These are phyloP conservation scores for Diabrotica virgifera DNA, from an alignment of 1,140 invertebrate genomes.

Conservation along the genomic window DNA sequence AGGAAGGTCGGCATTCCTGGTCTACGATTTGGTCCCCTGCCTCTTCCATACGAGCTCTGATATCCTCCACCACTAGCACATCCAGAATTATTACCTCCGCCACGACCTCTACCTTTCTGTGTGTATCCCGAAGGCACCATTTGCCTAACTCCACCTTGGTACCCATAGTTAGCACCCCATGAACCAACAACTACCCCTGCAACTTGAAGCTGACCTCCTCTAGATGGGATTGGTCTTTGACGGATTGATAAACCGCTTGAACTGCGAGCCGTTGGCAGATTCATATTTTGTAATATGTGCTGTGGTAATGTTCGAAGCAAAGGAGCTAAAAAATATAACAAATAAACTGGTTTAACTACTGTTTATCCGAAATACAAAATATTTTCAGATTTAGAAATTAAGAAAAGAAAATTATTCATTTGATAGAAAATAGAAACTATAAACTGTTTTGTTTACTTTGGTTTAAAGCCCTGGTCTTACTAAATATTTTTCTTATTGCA, in stretches of 20 bases:
- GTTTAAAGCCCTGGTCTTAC: too few relatives aligned
- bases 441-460: too few relatives aligned
- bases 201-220: slow-evolving; percentile 77
- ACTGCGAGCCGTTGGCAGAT: slow-evolving; percentile 34
- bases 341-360: not conserved
- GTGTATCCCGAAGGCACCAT: slow-evolving; percentile 23
- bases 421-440: too few relatives aligned
- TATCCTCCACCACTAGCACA: slow-evolving; percentile 5
- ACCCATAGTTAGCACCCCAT: slow-evolving; percentile 72
- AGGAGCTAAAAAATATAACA: slow-evolving; percentile 9
- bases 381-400: too few relatives aligned
- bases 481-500: too few relatives aligned
- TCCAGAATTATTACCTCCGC: not conserved
- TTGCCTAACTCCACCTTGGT: slow-evolving; percentile 38
- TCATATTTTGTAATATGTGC: slow-evolving; percentile 41
- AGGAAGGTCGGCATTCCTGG: slow-evolving; percentile 37
- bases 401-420: too few relatives aligned
- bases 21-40: slow-evolving; percentile 29
- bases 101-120: slow-evolving; percentile 25
- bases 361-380: too few relatives aligned
- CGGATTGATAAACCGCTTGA: slow-evolving; percentile 27
- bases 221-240: slow-evolving; percentile 56
- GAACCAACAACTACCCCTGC: slow-evolving; percentile 76
- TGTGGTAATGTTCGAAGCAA: slow-evolving; percentile 36
- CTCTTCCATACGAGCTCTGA: slow-evolving; percentile 19